Conservation (phyloP, 2,888 invertebrate genomes). For the Mantis religiosa region DNA sequence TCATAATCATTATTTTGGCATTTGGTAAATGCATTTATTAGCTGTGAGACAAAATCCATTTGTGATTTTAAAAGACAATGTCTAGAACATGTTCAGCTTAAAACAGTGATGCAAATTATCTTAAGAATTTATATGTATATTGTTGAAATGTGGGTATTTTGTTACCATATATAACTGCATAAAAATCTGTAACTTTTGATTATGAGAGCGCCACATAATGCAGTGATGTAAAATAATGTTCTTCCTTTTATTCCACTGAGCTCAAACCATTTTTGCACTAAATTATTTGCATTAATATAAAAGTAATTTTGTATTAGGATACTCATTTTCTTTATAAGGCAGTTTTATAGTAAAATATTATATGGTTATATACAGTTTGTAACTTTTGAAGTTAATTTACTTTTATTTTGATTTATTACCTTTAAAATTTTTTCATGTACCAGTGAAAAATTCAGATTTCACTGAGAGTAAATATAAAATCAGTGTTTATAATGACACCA, state of each 20-base stretch:
- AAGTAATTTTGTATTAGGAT: neutral
- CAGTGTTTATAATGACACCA: neutral
- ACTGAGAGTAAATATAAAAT: neutral
- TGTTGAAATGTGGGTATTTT: neutral
- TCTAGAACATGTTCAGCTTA: no score
- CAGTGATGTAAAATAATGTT: neutral
- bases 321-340: neutral
- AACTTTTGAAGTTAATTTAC: neutral
- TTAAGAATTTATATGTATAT: no score
- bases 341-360: neutral
- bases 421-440: neutral
- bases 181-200: neutral
- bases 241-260: neutral
- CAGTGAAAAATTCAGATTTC: neutral
- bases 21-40: no score
- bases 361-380: neutral
- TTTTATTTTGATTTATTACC: neutral
- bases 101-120: no score
- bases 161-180: neutral
- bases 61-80: no score
- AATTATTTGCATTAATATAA: neutral
- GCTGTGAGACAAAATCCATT: no score
- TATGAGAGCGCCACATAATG: neutral
- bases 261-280: neutral
- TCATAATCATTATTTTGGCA: no score